These are phyloP conservation scores for Seira musarum DNA, from an alignment of 2,888 invertebrate genomes.

Conservation along the genomic window DNA sequence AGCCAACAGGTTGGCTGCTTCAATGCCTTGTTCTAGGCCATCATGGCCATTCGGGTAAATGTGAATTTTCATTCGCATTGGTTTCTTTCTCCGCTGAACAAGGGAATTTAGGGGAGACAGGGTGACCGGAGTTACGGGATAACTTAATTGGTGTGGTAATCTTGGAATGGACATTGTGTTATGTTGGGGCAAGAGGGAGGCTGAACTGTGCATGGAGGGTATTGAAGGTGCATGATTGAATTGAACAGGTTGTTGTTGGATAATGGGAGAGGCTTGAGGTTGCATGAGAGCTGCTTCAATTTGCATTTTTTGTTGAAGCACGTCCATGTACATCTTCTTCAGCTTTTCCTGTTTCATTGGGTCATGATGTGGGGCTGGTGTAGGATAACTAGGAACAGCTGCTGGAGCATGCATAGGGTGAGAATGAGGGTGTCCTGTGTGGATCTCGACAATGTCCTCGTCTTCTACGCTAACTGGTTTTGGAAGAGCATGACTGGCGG, in stretches of 20 bases:
- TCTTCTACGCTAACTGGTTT: slow-evolving; percentile 42
- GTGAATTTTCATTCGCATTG: slow-evolving; percentile 70
- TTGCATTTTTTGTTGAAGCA: slow-evolving; percentile 66
- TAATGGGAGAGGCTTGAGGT: slow-evolving; percentile 17
- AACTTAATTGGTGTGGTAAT: slow-evolving; percentile 23
- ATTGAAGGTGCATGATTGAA: neutral
- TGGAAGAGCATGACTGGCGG: neutral
- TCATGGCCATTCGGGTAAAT: slow-evolving; percentile 69
- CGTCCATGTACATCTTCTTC: slow-evolving; percentile 68
- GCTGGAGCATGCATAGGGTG: neutral
- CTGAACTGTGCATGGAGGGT: neutral
- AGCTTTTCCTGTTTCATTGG: slow-evolving; percentile 42
- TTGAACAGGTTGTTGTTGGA: neutral
- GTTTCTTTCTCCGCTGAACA: slow-evolving; percentile 52
- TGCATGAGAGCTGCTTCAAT: slow-evolving; percentile 58
- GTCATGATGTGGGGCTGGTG: slow-evolving; percentile 5
- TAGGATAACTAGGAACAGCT: slow-evolving; percentile 17
- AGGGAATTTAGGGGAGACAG: slow-evolving; percentile 11
- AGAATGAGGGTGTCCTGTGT: slow-evolving; percentile 54
- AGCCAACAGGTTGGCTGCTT: slow-evolving; percentile 48
- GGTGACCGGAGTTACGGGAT: slow-evolving; percentile 3
- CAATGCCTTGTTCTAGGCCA: slow-evolving; percentile 43
- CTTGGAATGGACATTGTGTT: slow-evolving; percentile 10
- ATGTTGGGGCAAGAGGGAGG: slow-evolving; percentile 40
- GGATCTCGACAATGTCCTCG: slow-evolving; percentile 69